phyloP scores from a whole-genome alignment of 2,797 vertebrate genomes.

The Zalophus californianus region DNA sequence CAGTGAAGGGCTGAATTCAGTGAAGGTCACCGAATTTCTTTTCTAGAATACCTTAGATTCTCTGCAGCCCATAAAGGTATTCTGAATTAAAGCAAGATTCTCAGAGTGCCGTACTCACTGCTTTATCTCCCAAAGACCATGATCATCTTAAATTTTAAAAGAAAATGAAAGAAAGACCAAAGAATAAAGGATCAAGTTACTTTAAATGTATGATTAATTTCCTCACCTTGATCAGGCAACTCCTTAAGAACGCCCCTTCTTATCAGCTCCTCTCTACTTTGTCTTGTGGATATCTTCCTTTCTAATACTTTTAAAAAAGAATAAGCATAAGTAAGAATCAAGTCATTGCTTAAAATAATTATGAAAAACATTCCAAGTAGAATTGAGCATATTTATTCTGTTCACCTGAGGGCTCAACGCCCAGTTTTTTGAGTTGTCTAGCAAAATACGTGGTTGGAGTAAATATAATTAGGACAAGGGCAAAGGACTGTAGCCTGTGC shows the following conservation, averaged over 20 bases:
- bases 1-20: background rate
- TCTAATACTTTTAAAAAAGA: conserved; percentile 93
- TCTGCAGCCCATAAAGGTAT: background rate
- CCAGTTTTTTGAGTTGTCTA: background rate
- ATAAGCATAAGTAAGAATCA: conserved; percentile 86
- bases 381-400: background rate
- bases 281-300: conserved; percentile 99
- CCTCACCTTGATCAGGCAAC: conserved; percentile 95
- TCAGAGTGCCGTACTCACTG: background rate
- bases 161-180: conserved; percentile 65
- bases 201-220: conserved; percentile 67
- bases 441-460: background rate
- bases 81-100: conserved; percentile 26
- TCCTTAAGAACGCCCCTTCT: conserved; percentile 95
- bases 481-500: background rate
- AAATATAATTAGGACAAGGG: background rate
- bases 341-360: conserved; percentile 66
- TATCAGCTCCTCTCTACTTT: conserved; percentile 99
- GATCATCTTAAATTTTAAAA: conserved; percentile 57
- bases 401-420: background rate
- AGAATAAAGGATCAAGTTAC: conserved; percentile 51
- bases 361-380: conserved; percentile 68
- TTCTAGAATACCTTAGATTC: background rate
- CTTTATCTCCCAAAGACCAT: background rate
- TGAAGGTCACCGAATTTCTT: background rate